These are phyloP conservation scores for Sceloporus tristichus DNA, from an alignment of 2,113 vertebrate genomes.

Conservation along the genomic window DNA sequence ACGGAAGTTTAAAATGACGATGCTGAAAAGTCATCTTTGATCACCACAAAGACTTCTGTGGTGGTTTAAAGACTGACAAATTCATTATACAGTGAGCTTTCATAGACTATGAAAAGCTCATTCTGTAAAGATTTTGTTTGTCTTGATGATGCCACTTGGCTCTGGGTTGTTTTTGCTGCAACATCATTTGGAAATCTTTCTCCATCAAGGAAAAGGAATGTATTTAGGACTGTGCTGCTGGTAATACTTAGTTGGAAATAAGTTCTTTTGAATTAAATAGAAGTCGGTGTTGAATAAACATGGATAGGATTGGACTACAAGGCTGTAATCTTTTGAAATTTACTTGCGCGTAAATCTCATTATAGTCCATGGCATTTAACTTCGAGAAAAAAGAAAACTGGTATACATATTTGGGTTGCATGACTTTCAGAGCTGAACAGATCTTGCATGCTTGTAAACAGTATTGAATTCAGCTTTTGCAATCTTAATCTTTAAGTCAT, in stretches of 20 bases:
- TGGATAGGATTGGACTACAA: neutral
- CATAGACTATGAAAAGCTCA: neutral
- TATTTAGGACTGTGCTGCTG: neutral
- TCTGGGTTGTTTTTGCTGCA: neutral
- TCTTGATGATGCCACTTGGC: neutral
- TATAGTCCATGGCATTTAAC: neutral
- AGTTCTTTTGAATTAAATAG: neutral
- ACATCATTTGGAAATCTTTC: neutral
- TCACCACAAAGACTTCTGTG: neutral
- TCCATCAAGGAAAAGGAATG: too few relatives aligned
- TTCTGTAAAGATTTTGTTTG: neutral
- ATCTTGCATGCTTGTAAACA: neutral
- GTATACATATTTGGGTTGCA: too few relatives aligned
- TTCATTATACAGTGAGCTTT: neutral
- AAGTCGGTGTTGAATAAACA: neutral
- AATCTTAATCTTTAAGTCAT: constrained; percentile 2
- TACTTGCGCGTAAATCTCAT: neutral
- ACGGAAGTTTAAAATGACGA: neutral
- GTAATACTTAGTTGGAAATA: neutral
- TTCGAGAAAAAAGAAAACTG: neutral
- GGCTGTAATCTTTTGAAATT: neutral
- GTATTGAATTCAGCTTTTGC: neutral
- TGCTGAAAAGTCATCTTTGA: neutral
- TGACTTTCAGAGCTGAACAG: neutral
- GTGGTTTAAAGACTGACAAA: neutral